A percentile compares a stretch with the other conserved stretches of the same genome.
Conservation (phyloP, 2,888 invertebrate species). For the Ormyrus pomaceus region DNA sequence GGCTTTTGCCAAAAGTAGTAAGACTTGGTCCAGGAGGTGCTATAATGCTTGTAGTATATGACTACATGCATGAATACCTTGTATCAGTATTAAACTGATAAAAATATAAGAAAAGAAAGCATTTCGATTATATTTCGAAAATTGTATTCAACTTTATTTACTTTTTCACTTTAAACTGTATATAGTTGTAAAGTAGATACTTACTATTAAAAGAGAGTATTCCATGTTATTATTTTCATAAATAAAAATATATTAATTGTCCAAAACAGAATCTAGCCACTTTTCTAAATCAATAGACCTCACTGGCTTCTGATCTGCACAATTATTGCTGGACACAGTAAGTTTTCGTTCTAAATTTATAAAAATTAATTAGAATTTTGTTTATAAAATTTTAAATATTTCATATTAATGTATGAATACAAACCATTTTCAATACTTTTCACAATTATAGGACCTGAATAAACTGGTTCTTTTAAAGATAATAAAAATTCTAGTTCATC, state of each 20-base stretch:
- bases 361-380: constrained; percentile 5
- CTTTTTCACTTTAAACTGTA: constrained; percentile 28
- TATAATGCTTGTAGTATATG: constrained; percentile 95
- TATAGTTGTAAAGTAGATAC: constrained; percentile 36
- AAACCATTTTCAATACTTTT: constrained; percentile 47
- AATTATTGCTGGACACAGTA: background rate
- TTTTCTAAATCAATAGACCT: constrained; percentile 70
- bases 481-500: constrained; percentile 69
- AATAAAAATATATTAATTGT: constrained; percentile 60
- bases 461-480: constrained; percentile 65
- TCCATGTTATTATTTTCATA: constrained; percentile 32
- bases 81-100: constrained; percentile 62
- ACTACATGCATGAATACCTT: constrained; percentile 88
- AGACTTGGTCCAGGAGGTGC: constrained; percentile 96
- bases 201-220: constrained; percentile 44
- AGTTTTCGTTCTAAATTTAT: constrained; percentile 45
- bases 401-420: background rate
- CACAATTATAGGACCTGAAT: constrained; percentile 38
- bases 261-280: constrained; percentile 70
- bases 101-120: background rate
- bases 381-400: constrained; percentile 1
- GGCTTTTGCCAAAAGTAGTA: constrained; percentile 92
- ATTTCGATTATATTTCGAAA: constrained; percentile 13
- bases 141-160: constrained; percentile 19
- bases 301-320: constrained; percentile 47